A percentile compares a stretch with the other conserved stretches of the same genome.
Evolutionary conservation across 2,113 vertebrate species (phyloP).

Genomic region (Paradoxurus hermaphroditus): DNA sequence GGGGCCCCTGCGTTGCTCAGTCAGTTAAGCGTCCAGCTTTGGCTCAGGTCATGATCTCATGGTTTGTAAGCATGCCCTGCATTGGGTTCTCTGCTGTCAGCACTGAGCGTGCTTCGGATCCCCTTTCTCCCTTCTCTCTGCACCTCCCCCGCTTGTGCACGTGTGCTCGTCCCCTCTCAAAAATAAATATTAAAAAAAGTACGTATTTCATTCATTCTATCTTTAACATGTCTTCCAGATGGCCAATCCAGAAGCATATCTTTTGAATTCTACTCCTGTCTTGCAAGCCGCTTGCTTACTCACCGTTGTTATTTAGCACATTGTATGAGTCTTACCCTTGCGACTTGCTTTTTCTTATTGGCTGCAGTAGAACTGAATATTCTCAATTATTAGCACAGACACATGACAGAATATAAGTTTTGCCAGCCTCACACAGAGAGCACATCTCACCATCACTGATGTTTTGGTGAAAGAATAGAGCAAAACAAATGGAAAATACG

Average conservation of each 20-base stretch:
- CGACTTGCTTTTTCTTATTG: background rate
- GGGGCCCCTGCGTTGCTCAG: too few species aligned
- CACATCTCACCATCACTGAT: background rate
- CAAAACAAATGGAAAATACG: background rate
- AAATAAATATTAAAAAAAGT: background rate
- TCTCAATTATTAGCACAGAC: background rate
- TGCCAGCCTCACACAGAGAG: background rate
- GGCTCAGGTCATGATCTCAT: too few species aligned
- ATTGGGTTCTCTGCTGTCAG: too few species aligned
- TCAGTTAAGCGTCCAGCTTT: too few species aligned
- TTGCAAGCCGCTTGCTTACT: background rate
- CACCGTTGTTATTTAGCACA: background rate
- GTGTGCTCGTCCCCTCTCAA: too few species aligned
- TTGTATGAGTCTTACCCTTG: background rate
- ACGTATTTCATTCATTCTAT: background rate
- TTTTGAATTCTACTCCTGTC: background rate
- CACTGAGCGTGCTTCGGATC: too few species aligned
- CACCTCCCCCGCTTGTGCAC: too few species aligned
- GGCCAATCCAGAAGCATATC: background rate
- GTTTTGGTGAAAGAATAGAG: background rate
- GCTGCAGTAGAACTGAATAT: background rate
- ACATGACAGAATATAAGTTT: background rate
- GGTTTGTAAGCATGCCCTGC: too few species aligned
- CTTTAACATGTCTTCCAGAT: background rate
- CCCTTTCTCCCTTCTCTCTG: too few species aligned